These are phyloP conservation scores for Rhinogobio ventralis DNA, from an alignment of 2,797 vertebrate species.

Conservation along the genomic window DNA sequence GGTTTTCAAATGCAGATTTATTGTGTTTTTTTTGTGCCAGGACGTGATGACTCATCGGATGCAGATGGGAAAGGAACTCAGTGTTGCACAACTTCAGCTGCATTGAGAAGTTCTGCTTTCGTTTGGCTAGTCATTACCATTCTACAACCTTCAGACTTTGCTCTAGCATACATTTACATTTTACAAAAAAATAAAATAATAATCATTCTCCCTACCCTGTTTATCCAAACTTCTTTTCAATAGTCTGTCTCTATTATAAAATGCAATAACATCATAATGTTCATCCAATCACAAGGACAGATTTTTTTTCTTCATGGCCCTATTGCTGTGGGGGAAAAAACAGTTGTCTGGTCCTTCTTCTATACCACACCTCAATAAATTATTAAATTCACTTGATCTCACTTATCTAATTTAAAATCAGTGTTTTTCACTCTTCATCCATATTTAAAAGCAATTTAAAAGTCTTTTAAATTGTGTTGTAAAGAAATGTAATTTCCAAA, in stretches of 20 bases:
- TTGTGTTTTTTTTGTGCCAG: not conserved
- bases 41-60: not conserved
- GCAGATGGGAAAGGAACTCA: not conserved
- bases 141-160: slow-evolving; percentile 31
- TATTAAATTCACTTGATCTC: not conserved
- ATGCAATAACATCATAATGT: slow-evolving; percentile 29
- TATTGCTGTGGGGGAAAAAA: not conserved
- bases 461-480: not conserved
- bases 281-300: slow-evolving; percentile 50
- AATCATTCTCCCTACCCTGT: not conserved
- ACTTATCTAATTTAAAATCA: not conserved
- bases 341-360: not conserved
- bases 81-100: not conserved
- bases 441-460: not conserved
- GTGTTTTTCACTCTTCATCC: not conserved
- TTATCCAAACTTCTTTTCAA: not conserved
- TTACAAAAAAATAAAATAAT: not conserved
- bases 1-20: not conserved
- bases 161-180: not conserved
- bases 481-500: not conserved
- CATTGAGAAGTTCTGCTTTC: slow-evolving; percentile 2
- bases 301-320: slow-evolving; percentile 20
- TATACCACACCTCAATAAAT: not conserved
- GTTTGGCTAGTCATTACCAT: not conserved
- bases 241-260: slow-evolving; percentile 6